A percentile compares a stretch with the other conserved stretches of the same genome.
Evolutionary conservation across 2,113 vertebrate genomes (phyloP).

Genomic region (Labeo rohita): DNA sequence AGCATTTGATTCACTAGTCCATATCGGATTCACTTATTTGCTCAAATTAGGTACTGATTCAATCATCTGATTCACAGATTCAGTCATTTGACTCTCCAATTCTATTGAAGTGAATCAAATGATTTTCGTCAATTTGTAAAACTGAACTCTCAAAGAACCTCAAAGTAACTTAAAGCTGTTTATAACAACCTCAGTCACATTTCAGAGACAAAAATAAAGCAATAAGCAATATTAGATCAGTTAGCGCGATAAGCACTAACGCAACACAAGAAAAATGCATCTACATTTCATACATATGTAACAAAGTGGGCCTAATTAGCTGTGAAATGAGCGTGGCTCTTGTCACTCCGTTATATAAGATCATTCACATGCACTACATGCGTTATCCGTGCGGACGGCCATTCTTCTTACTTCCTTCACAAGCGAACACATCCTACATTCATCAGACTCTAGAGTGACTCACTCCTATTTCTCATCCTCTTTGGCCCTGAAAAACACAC

Average conservation of each 20-base stretch:
- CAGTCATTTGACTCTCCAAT: neutral
- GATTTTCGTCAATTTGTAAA: neutral
- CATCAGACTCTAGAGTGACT: constrained; percentile 33
- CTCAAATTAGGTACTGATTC: neutral
- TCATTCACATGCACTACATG: constrained; percentile 21
- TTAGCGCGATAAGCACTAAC: neutral
- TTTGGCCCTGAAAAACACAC: constrained; percentile 2
- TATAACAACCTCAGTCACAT: neutral
- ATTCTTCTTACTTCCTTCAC: constrained; percentile 12
- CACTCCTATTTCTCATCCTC: constrained; percentile 33
- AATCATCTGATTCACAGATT: neutral
- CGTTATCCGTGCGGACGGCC: neutral
- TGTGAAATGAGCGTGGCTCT: neutral
- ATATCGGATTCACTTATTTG: neutral
- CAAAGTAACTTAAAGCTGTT: neutral
- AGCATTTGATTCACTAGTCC: neutral
- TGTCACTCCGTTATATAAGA: neutral
- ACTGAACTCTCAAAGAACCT: neutral
- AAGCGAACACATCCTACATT: constrained; percentile 25
- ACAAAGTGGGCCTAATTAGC: neutral
- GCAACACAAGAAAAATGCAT: neutral
- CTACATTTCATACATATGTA: neutral
- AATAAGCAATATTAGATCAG: neutral
- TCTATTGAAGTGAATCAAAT: neutral
- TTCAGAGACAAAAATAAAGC: neutral